phyloP scores from a whole-genome alignment of 2,888 invertebrate genomes.

The Pyrocoelia pectoralis region DNA sequence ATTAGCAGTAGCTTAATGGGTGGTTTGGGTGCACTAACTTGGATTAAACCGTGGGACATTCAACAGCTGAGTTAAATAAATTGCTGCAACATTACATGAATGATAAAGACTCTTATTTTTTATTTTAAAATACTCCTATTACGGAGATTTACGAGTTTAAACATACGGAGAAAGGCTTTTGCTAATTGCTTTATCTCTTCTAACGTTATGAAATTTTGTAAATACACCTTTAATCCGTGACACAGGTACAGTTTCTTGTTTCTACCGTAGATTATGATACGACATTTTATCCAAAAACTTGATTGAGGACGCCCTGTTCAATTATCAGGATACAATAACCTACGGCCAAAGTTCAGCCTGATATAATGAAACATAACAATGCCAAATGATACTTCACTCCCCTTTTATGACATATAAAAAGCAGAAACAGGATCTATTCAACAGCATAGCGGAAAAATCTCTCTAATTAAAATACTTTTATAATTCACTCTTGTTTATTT shows the following conservation, averaged over 20 bases:
- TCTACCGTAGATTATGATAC: conserved; percentile 11
- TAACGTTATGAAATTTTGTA: conserved; percentile 1
- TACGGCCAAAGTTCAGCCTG: conserved; percentile 23
- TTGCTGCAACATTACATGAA: conserved; percentile 23
- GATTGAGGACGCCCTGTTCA: conserved; percentile 23
- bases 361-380: conserved; percentile 25
- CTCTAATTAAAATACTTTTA: conserved; percentile 1
- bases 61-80: conserved; percentile 37
- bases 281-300: conserved; percentile 21
- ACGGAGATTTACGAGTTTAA: background rate
- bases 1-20: conserved; percentile 41
- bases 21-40: conserved; percentile 40
- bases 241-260: conserved; percentile 8
- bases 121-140: conserved; percentile 4
- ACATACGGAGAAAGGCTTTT: background rate
- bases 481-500: background rate
- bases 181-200: background rate
- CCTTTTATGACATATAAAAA: conserved; percentile 14
- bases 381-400: conserved; percentile 20
- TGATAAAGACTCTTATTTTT: conserved; percentile 17
- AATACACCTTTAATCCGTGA: conserved; percentile 15
- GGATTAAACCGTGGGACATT: conserved; percentile 39
- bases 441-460: conserved; percentile 10
- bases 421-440: background rate
- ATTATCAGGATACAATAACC: conserved; percentile 31